A percentile compares a stretch with the other conserved stretches of the same genome.
These are phyloP conservation scores for Aplochiton taeniatus DNA, from an alignment of 2,797 vertebrate species.

Conservation along the genomic window DNA sequence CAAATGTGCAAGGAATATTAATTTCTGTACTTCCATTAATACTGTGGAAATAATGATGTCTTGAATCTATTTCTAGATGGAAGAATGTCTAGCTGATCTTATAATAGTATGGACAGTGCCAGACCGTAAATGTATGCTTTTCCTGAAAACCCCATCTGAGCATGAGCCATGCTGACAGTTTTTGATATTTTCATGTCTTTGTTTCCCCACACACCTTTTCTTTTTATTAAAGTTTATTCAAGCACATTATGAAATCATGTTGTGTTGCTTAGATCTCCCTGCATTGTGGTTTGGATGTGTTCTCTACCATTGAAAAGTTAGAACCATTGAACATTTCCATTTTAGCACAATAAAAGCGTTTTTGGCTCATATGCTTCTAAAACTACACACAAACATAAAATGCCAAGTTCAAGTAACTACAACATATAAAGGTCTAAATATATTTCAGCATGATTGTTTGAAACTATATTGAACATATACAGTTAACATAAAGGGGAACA, in stretches of 20 bases:
- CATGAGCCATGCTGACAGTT: conserved; percentile 55
- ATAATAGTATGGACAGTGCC: conserved; percentile 32
- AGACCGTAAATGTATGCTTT: conserved; percentile 38
- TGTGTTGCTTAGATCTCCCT: conserved; percentile 60
- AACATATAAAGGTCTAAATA: background rate
- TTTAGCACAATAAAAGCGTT: conserved; percentile 61
- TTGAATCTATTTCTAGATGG: conserved; percentile 34
- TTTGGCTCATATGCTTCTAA: conserved; percentile 31
- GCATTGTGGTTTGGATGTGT: conserved; percentile 53
- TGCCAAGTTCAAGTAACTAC: conserved; percentile 14
- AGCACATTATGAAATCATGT: conserved; percentile 70
- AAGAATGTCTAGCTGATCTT: conserved; percentile 33
- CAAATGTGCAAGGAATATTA: background rate
- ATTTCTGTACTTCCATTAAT: background rate
- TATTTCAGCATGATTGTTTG: too few relatives aligned
- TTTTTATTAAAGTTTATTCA: conserved; percentile 40
- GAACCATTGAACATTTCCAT: conserved; percentile 55
- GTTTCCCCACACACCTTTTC: conserved; percentile 24
- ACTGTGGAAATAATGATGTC: conserved; percentile 11
- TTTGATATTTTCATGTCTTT: conserved; percentile 52
- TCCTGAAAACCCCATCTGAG: conserved; percentile 59
- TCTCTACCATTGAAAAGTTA: conserved; percentile 55
- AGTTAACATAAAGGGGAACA: too few relatives aligned
- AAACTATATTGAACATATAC: too few relatives aligned
- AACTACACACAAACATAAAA: background rate